Percentiles rank a stretch among this genome's conserved stretches.
phyloP scores from a whole-genome alignment of 1,140 invertebrate genomes.

The Drosophila sproati region DNA sequence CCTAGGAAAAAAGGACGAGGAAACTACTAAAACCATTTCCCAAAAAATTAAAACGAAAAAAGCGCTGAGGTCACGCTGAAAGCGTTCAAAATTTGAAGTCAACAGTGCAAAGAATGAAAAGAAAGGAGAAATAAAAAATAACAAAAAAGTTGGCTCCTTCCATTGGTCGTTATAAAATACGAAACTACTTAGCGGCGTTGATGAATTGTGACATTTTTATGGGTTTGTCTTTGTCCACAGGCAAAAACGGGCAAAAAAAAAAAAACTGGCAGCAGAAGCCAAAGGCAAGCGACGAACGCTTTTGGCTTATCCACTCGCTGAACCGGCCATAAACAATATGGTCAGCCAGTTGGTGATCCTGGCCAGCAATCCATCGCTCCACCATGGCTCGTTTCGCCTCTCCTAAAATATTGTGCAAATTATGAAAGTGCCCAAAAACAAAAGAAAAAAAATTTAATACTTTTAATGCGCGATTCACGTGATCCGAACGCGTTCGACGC shows the following conservation, averaged over 20 bases:
- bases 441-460: slow-evolving; percentile 7
- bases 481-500: slow-evolving; percentile 49
- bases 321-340: slow-evolving; percentile 51
- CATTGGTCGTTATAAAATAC: slow-evolving; percentile 51
- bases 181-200: slow-evolving; percentile 60
- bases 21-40: slow-evolving; percentile 24
- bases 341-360: slow-evolving; percentile 34
- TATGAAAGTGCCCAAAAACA: slow-evolving; percentile 36
- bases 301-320: slow-evolving; percentile 53
- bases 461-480: slow-evolving; percentile 62
- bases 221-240: slow-evolving; percentile 54
- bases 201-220: slow-evolving; percentile 76
- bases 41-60: slow-evolving; percentile 28
- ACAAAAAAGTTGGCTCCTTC: slow-evolving; percentile 12
- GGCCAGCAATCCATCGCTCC: neutral
- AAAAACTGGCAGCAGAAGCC: slow-evolving; percentile 2
- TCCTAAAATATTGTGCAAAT: slow-evolving; percentile 41
- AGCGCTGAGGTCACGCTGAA: slow-evolving; percentile 55
- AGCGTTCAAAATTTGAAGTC: slow-evolving; percentile 42
- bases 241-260: slow-evolving; percentile 10
- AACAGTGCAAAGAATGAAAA: slow-evolving; percentile 11
- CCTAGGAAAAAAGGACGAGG: neutral
- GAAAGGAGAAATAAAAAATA: slow-evolving; percentile 8
- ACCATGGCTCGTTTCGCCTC: neutral
- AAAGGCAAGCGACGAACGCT: slow-evolving; percentile 30